A percentile compares a stretch with the other conserved stretches of the same genome.
Conservation (phyloP, 2,113 vertebrate genomes). For the Lagopus muta region DNA sequence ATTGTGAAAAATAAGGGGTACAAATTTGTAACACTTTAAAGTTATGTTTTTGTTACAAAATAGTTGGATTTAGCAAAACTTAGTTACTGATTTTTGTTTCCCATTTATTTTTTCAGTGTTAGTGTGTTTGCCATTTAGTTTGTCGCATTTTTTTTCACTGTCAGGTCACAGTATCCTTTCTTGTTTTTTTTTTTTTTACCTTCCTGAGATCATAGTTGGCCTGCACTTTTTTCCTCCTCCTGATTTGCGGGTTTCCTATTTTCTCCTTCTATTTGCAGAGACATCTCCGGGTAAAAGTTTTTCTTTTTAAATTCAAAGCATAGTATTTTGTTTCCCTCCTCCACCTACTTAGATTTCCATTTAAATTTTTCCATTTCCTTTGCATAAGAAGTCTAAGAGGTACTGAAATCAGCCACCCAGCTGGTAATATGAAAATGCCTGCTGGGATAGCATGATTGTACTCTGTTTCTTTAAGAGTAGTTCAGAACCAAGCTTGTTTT, state of each 20-base stretch:
- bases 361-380: neutral
- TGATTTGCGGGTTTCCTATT: neutral
- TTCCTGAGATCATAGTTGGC: neutral
- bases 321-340: neutral
- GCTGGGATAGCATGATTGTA: accelerated
- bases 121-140: neutral
- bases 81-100: neutral
- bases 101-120: accelerated
- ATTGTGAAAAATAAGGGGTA: neutral
- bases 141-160: accelerated
- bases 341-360: neutral
- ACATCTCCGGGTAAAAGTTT: accelerated
- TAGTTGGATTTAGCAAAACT: neutral
- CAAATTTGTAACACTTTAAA: neutral
- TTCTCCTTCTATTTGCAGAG: neutral
- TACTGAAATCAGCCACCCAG: neutral
- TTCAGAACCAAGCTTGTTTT: neutral
- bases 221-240: neutral
- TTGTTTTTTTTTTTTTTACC: neutral
- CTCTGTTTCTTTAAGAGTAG: neutral
- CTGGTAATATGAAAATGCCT: accelerated
- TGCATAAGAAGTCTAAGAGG: neutral
- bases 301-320: neutral
- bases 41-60: neutral
- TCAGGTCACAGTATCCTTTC: neutral